phyloP scores from a whole-genome alignment of 1,140 invertebrate species.

The Temnothorax longispinosus region DNA sequence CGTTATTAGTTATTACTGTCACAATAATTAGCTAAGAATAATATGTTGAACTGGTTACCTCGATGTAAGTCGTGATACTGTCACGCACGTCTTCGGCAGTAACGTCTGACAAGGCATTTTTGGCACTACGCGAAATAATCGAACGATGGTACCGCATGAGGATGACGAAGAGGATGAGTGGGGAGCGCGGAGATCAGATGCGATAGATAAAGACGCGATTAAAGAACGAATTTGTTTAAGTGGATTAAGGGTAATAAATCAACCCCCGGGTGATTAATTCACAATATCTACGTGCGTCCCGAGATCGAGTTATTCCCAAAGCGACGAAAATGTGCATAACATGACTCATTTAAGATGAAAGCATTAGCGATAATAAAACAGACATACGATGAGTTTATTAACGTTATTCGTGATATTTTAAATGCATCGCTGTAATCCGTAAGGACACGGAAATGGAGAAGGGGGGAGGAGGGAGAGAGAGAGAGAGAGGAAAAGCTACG shows the following conservation, averaged over 20 bases:
- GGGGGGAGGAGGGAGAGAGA: not conserved
- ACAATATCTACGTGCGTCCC: not conserved
- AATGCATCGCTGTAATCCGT: not conserved
- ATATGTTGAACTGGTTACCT: slow-evolving; percentile 32
- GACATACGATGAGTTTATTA: not conserved
- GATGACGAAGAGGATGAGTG: not conserved
- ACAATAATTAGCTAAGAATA: slow-evolving; percentile 35
- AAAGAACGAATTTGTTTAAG: slow-evolving; percentile 39
- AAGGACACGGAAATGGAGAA: not conserved
- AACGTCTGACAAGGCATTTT: not conserved
- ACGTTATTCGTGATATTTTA: not conserved
- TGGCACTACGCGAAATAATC: not conserved
- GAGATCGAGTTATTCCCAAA: not conserved
- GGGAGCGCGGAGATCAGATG: not conserved
- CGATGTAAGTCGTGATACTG: slow-evolving; percentile 29
- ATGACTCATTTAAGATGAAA: not conserved
- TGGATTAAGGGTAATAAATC: not conserved
- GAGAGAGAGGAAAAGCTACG: not conserved
- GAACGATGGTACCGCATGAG: not conserved
- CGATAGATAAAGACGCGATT: slow-evolving; percentile 20
- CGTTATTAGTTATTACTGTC: slow-evolving; percentile 50
- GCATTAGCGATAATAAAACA: not conserved
- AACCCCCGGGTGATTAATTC: not conserved
- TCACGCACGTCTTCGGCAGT: not conserved
- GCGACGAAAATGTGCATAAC: not conserved